Evolutionary conservation across 2,797 vertebrate species (phyloP), one percentile per base, ranked within the genome.

Genomic region (Gobionotothen gibberifrons): DNA sequence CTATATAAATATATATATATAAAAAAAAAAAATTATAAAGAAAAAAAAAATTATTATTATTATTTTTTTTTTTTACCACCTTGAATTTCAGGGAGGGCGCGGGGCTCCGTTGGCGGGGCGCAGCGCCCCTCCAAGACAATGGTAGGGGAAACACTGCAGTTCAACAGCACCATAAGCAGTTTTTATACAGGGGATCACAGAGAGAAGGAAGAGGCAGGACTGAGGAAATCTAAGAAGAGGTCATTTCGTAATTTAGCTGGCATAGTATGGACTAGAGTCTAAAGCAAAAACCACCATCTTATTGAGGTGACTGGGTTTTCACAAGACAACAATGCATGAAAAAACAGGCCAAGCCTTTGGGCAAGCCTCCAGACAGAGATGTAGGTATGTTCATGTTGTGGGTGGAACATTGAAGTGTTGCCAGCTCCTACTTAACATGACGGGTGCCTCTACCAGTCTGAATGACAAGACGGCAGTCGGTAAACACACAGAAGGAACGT

Each of bases 391-490:
- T 77, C 22, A 49, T 54, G 64, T 43, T 77, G 42, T 12, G 22
- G 55, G 15, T 43, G 54, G 56, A 77, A 69, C 76, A 84, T n/a
- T 68, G 9, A 80, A 54, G 57, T 72, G 59, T 46, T 65, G 76
- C 81, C 79, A 83, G 78, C 55, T 85, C 60, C 76, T 75, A 83
- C 72, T 89, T 90, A 80, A 89, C 90, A 74, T 79, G 70, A 54
- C 76, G 74, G 78, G 62, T 64, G 61, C 55, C 62, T 69, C 43
- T n/a, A 44, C 29, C 55, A 72, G 54, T 51, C 58, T 59, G 36
- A 32, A 78, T 78, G 46, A 78, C 29, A 69, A 54, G 43, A 75
- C 0, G 0, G 8, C n/a, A 42, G 22, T 1, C 42, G 2, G 21
- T 46, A 47, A 77, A 79, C 14, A 22, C 21, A 69, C 36, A 29